Evolutionary conservation across 2,113 vertebrate species (phyloP).

Genomic region (Sphyrna mokarran): DNA sequence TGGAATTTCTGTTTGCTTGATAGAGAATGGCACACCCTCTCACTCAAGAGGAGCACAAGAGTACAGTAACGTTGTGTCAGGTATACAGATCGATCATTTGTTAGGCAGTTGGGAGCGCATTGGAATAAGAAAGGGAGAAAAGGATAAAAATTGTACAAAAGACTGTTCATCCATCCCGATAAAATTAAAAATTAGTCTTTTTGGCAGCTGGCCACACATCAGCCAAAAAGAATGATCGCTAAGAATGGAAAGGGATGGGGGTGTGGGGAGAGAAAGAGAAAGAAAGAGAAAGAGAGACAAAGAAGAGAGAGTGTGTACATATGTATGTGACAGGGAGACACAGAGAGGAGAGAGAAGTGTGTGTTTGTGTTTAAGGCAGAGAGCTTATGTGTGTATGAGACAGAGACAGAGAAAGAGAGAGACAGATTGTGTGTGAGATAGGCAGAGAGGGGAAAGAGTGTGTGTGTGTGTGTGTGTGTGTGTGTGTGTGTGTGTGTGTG

Average conservation of each 20-base stretch:
- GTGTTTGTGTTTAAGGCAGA: too few species aligned
- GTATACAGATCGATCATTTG: background rate
- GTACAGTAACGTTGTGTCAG: background rate
- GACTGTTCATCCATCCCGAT: background rate
- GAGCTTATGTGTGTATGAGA: too few species aligned
- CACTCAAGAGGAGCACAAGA: background rate
- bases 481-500: too few species aligned
- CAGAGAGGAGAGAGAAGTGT: too few species aligned
- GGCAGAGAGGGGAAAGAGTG: too few species aligned
- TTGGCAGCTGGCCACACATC: background rate
- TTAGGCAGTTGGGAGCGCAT: background rate
- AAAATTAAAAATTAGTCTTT: background rate
- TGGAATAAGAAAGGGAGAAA: background rate
- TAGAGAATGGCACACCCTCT: background rate
- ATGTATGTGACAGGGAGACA: too few species aligned
- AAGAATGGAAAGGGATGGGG: background rate
- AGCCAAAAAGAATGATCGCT: background rate
- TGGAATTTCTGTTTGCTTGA: background rate
- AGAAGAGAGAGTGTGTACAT: too few species aligned
- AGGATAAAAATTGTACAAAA: background rate
- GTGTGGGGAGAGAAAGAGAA: too few species aligned
- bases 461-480: too few species aligned
- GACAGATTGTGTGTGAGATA: too few species aligned
- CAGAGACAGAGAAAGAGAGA: too few species aligned
- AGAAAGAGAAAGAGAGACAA: background rate